Base-by-base conservation (phyloP, 1,140 invertebrate genomes). In the Pogonomyrmex californicus region DNA sequence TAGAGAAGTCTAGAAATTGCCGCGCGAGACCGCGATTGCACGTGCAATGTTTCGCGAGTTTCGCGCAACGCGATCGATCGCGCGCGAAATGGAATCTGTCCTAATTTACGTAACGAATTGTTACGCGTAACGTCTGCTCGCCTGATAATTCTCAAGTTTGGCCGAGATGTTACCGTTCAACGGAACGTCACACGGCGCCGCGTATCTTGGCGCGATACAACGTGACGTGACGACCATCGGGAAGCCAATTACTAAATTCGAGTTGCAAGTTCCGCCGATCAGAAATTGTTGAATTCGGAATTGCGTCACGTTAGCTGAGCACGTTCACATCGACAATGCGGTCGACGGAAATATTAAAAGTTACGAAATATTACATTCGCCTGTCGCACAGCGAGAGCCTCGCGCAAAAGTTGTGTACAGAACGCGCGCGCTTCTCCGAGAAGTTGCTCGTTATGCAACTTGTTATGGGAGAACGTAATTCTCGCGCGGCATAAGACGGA, bases 401-500 rank as follows among this genome's bases (percentile, higher is more conserved):
- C 38, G 62, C 62, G 63, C 47, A 49, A 44, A 75, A 83, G 30
- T 83, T 60, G 9, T 33, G 63, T 23, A 23, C 23, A 23, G 23
- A 23, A 23, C 41, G 17, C 33, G 76, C 62, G 47, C 33, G 7
- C 23, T 30, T 77, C 76, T 47, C 17, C 30, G n/a, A 66, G 23
- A 54, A 70, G 79, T 44, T 54, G 79, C 54, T 75, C 41, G 79
- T 83, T 83, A 73, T 10, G 68, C 41, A 83, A 83, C 79, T 83
- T 83, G 68, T 83, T 83, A 71, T 7, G 41, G n/a, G 79, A 83
- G n/a, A 23, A 60, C 23, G 47, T 41, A 73, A 75, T 73, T 75
- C 79, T 73, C 68, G 41, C 66, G 33, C 6, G 41, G 12, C 4
- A 30, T 73, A 60, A 41, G 17, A 47, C 36, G 30, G 41, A 73